A percentile compares a stretch with the other conserved stretches of the same genome.
These are phyloP conservation scores for Erebia aethiops DNA, from an alignment of 2,888 invertebrate genomes.

Conservation along the genomic window DNA sequence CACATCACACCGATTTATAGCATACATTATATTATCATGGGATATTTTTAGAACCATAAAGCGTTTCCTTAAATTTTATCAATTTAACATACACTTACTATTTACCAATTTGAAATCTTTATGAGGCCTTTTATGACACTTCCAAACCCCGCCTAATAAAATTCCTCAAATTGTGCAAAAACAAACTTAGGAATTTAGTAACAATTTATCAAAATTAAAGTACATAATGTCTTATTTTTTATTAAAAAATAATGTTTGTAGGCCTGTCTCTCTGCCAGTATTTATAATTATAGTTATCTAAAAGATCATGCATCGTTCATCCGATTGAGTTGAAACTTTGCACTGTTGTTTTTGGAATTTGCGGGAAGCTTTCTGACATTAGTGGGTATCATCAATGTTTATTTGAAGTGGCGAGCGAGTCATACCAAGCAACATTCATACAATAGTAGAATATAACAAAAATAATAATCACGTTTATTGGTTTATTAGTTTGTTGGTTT, in stretches of 20 bases:
- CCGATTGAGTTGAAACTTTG: too few relatives aligned
- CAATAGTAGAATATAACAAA: background rate
- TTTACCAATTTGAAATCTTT: constrained; percentile 3
- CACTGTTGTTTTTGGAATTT: too few relatives aligned
- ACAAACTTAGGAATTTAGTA: background rate
- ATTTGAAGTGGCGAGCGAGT: too few relatives aligned
- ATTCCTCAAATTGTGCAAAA: background rate
- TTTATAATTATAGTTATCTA: too few relatives aligned
- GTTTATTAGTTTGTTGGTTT: too few relatives aligned
- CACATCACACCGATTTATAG: constrained; percentile 44
- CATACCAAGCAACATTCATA: too few relatives aligned
- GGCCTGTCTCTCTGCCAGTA: too few relatives aligned
- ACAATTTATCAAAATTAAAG: too few relatives aligned
- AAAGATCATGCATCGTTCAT: too few relatives aligned
- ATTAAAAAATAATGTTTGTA: background rate
- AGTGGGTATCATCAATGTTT: too few relatives aligned
- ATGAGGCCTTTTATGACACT: background rate
- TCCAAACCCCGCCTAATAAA: background rate
- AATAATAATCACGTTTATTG: background rate
- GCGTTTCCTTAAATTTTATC: constrained; percentile 12
- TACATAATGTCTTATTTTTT: too few relatives aligned
- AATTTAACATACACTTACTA: constrained; percentile 17
- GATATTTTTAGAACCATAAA: constrained; percentile 20
- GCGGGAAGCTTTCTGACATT: too few relatives aligned
- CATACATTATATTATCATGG: constrained; percentile 25